Evolutionary conservation across 2,797 vertebrate genomes (phyloP), one percentile per base, ranked within the genome.

Genomic region (Yasuhikotakia modesta): DNA sequence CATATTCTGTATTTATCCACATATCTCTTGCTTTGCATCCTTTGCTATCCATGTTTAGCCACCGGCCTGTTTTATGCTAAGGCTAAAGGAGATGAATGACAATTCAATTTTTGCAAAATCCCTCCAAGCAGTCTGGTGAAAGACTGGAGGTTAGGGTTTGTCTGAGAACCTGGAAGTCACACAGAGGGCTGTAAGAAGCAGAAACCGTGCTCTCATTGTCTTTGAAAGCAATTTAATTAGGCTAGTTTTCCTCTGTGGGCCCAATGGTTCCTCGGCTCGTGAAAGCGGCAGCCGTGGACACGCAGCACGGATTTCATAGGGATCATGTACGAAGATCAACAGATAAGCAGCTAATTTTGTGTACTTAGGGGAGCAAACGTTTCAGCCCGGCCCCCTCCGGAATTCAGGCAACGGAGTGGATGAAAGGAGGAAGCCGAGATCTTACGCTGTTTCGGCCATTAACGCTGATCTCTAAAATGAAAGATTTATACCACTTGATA

Each of bases 271-370:
- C 73, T 84, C 53, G 65, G 66, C 92, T 92, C 85, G 86, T 84
- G 71, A 90, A 93, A 91, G 91, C 88, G 89, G 84, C 76, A 1
- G 94, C 90, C 89, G 93, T 93, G 94, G 92, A 93, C 85, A 84
- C 89, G 87, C 87, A 90, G 91, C 92, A 88, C 93, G 92, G 94
- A 94, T 95, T 95, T 95, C 93, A 94, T 93, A 93, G 93, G 94
- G 96, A 95, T 96, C 94, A 95, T 96, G 95, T 95, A 95, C 92
- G 84, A 94, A 97, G 96, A 98, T 97, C 95, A 96, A 95, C 96
- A 88, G 95, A 96, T 96, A 96, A 97, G 96, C 94, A 95, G 94
- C 92, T 96, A 95, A 97, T 97, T 97, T 96, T 96, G 93, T 95
- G 94, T 96, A 96, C 95, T 96, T 96, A 96, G 93, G 93, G 93